Evolutionary conservation across 2,888 invertebrate genomes (phyloP).

Genomic region (Smittia aterrima): DNA sequence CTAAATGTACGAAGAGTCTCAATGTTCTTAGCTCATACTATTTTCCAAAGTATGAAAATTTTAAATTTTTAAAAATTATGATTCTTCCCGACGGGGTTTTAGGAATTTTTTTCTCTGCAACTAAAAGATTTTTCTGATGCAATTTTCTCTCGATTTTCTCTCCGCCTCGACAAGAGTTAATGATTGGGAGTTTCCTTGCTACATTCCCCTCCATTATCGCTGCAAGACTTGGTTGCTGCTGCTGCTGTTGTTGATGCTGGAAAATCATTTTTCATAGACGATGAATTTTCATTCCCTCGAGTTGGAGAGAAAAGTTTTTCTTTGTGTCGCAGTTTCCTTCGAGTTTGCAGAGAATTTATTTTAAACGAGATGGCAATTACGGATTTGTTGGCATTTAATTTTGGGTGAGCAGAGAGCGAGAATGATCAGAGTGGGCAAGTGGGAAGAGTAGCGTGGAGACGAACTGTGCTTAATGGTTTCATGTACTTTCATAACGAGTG

Average conservation of each 20-base stretch:
- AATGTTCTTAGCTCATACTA: background rate
- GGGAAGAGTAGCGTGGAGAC: background rate
- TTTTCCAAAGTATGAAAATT: background rate
- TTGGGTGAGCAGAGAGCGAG: conserved; percentile 27
- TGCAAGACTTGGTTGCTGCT: background rate
- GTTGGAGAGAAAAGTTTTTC: background rate
- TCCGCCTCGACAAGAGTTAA: conserved; percentile 3
- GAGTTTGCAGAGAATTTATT: conserved; percentile 11
- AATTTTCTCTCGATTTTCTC: background rate
- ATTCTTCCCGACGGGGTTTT: too few relatives aligned
- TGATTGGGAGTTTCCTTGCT: conserved; percentile 15
- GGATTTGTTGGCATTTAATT: conserved; percentile 39
- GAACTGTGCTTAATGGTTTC: conserved; percentile 38
- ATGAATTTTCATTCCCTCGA: background rate
- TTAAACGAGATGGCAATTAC: conserved; percentile 37
- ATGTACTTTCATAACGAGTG: conserved; percentile 32
- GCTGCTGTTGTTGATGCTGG: too few relatives aligned
- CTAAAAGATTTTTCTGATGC: background rate
- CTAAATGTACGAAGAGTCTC: background rate
- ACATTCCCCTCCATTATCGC: conserved; percentile 29
- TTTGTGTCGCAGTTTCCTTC: background rate
- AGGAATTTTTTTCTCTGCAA: background rate
- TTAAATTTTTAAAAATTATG: background rate
- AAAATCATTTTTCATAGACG: background rate
- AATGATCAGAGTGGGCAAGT: background rate